phyloP scores from a whole-genome alignment of 2,113 vertebrate genomes.

The Notothenia coriiceps region DNA sequence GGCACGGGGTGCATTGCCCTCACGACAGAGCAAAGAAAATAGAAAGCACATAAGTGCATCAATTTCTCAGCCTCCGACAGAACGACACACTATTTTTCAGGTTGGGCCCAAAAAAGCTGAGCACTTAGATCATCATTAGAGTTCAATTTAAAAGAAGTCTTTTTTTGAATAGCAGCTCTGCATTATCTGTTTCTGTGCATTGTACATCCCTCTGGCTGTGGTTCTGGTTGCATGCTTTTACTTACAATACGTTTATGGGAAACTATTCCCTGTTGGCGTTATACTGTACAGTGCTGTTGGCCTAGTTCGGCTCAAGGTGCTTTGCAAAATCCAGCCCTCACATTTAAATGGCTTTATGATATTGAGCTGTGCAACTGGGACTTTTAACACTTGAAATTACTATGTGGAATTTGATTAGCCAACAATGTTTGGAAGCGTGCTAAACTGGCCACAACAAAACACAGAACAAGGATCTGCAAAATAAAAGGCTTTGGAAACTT shows the following conservation, averaged over 20 bases:
- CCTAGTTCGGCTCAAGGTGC: not conserved
- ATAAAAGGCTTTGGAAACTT: conserved; percentile 21
- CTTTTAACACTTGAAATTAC: not conserved
- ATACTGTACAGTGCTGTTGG: not conserved
- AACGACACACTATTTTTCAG: conserved; percentile 53
- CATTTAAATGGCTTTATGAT: not conserved
- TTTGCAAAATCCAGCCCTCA: not conserved
- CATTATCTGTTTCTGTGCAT: conserved; percentile 37
- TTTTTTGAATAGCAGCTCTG: conserved; percentile 44
- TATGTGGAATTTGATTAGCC: not conserved
- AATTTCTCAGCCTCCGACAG: conserved; percentile 70
- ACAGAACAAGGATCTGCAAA: not conserved
- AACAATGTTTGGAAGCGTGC: not conserved
- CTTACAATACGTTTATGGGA: not conserved
- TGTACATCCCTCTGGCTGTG: conserved; percentile 24
- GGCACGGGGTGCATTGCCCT: conserved; percentile 54
- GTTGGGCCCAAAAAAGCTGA: conserved; percentile 50
- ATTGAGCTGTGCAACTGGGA: not conserved
- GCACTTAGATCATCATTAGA: conserved; percentile 79
- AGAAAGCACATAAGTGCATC: conserved; percentile 69
- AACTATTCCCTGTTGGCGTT: not conserved
- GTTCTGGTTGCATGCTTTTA: not conserved
- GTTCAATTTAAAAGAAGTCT: conserved; percentile 67
- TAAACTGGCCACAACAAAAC: not conserved
- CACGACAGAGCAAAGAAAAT: conserved; percentile 50